Base-by-base conservation (phyloP, 1,140 invertebrate genomes). In the Acromyrmex charruanus region DNA sequence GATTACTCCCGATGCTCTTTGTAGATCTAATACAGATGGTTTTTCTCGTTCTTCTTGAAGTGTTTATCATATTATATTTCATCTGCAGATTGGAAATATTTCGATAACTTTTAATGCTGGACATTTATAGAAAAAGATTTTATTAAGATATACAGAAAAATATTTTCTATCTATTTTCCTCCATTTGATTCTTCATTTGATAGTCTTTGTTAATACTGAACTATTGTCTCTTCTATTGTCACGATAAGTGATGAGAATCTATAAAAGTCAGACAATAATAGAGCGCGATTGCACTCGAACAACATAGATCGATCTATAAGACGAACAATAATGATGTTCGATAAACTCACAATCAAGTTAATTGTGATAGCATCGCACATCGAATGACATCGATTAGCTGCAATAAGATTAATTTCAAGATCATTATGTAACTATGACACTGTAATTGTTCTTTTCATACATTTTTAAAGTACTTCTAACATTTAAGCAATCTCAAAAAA, bases 351-450 rank as follows among this genome's bases (percentile, higher is more conserved):
- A 35, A 55, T 74, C 74, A 16, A 18, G 58, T 71, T 81, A 81
- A 81, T 81, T 16, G 35, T n/a, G 66, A 81, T n/a, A 39, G 10
- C 16, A 68, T 80, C 44, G 4, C 31, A 69, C 59, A 31, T 81
- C 16, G 10, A 81, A 71, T 58, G 65, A 69, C 59, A 21, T 81
- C 16, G 16, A 81, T 81, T 58, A 79, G 16, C 51, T 39, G 31
- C 77, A 69, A 80, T 80, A 28, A 55, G 49, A 55, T 58, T 51
- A 81, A 81, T 71, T 81, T 58, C n/a, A 55, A 7, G n/a, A 69
- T 80, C 49, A 14, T 51, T 51, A 51, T 44, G 61, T 21, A 79
- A 79, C 16, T 77, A 12, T 44, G 49, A 31, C 18, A 65, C 1
- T 35, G 28, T 18, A 79, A 66, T 66, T 79, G 44, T 16, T n/a